A percentile compares a stretch with the other conserved stretches of the same genome.
Evolutionary conservation across 2,888 invertebrate genomes (phyloP).

Genomic region (Auanema freiburgensis): DNA sequence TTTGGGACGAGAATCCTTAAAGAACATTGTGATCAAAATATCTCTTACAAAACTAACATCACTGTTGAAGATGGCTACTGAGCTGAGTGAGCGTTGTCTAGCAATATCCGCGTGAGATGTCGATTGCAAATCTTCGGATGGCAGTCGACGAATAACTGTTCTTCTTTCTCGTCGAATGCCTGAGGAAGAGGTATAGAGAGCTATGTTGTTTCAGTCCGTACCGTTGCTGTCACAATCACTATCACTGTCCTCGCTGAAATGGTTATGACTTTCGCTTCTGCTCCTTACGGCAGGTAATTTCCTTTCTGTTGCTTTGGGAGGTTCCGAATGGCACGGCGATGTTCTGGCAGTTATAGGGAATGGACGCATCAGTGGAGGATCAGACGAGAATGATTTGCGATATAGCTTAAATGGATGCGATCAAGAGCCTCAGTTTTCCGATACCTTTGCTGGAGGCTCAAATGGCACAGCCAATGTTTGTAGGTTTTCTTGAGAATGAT

Average conservation of each 20-base stretch:
- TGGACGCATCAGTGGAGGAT: conserved; percentile 3
- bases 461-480: too few species aligned
- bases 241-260: conserved; percentile 17
- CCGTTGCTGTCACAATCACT: conserved; percentile 17
- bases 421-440: too few species aligned
- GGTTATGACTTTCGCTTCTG: conserved; percentile 9
- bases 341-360: not conserved
- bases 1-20: conserved; percentile 14
- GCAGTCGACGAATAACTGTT: conserved; percentile 40
- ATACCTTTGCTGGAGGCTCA: too few species aligned
- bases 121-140: conserved; percentile 29
- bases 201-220: not conserved
- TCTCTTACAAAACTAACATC: conserved; percentile 15
- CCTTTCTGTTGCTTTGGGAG: conserved; percentile 20
- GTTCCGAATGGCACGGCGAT: conserved; percentile 28
- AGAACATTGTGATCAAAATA: conserved; percentile 2
- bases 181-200: conserved; percentile 2
- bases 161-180: conserved; percentile 22
- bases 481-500: too few species aligned
- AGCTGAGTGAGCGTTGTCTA: conserved; percentile 42
- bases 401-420: conserved; percentile 27
- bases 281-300: conserved; percentile 13
- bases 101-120: conserved; percentile 23
- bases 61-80: conserved; percentile 44
- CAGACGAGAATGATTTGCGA: conserved; percentile 23